These are phyloP conservation scores for Drosophila picticornis DNA, from an alignment of 2,888 invertebrate genomes.

Conservation along the genomic window DNA sequence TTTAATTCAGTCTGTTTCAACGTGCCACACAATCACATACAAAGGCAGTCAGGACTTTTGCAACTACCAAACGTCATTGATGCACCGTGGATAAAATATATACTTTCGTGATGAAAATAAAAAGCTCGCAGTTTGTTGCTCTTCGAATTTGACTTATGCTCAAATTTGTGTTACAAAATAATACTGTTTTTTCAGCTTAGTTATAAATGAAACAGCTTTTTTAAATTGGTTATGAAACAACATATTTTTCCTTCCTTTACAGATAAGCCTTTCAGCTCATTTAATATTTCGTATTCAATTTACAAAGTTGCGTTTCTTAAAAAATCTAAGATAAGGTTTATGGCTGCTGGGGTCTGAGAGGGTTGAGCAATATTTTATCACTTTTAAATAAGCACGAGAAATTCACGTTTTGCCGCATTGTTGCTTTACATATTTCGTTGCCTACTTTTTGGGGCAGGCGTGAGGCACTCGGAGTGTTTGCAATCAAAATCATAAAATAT, in stretches of 20 bases:
- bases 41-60: conserved; percentile 41
- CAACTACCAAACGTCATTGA: neutral
- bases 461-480: conserved; percentile 43
- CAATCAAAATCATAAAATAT: conserved; percentile 79
- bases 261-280: no score
- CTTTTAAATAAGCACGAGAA: neutral
- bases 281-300: no score
- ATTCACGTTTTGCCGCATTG: neutral
- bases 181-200: accelerated
- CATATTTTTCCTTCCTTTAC: neutral
- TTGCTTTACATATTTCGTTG: conserved; percentile 56
- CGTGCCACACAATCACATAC: conserved; percentile 11
- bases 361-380: neutral
- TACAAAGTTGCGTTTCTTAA: neutral
- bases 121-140: neutral
- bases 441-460: conserved; percentile 68
- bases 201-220: neutral
- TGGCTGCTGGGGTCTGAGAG: neutral
- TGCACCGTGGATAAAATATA: conserved; percentile 2
- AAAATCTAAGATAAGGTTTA: neutral
- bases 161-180: neutral
- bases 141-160: neutral
- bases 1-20: neutral
- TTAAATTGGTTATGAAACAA: neutral
- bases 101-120: neutral